A percentile compares a stretch with the other conserved stretches of the same genome.
Evolutionary conservation across 2,888 invertebrate species (phyloP).

Genomic region (Lottia gigantea): DNA sequence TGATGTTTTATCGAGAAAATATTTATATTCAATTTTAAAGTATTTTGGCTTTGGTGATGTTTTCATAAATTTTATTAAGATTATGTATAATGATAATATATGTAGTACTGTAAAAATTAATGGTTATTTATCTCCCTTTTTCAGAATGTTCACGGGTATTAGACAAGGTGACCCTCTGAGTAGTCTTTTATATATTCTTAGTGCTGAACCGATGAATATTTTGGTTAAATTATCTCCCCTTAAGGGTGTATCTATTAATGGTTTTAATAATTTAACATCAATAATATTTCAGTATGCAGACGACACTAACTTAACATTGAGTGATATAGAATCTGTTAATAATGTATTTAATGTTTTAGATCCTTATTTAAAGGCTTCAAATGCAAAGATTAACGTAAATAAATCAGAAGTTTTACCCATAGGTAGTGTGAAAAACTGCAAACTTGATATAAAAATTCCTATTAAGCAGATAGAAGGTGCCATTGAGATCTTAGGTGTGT

Average conservation of each 20-base stretch:
- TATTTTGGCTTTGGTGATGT: slow-evolving; percentile 13
- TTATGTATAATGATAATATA: slow-evolving; percentile 15
- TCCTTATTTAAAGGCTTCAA: not conserved
- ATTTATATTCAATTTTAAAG: slow-evolving; percentile 25
- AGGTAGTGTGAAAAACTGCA: not conserved
- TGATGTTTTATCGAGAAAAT: slow-evolving; percentile 36
- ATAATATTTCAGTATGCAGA: slow-evolving; percentile 3
- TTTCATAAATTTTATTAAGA: slow-evolving; percentile 11
- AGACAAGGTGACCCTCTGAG: slow-evolving; percentile 2
- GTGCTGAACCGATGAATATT: not conserved
- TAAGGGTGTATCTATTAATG: not conserved
- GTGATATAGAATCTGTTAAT: not conserved
- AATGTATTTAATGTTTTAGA: slow-evolving; percentile 3
- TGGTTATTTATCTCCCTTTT: too few species aligned
- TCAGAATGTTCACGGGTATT: not conserved
- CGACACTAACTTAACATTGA: not conserved
- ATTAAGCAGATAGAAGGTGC: not conserved
- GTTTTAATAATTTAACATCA: not conserved
- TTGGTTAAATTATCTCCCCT: not conserved
- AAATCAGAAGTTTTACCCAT: slow-evolving; percentile 5
- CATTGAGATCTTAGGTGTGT: not conserved
- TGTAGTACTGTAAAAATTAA: slow-evolving; percentile 35
- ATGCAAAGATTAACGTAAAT: slow-evolving; percentile 1
- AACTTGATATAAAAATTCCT: not conserved
- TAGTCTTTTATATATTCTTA: not conserved